Conservation (phyloP, 2,113 vertebrate species). For the Hippoglossus stenolepis region DNA sequence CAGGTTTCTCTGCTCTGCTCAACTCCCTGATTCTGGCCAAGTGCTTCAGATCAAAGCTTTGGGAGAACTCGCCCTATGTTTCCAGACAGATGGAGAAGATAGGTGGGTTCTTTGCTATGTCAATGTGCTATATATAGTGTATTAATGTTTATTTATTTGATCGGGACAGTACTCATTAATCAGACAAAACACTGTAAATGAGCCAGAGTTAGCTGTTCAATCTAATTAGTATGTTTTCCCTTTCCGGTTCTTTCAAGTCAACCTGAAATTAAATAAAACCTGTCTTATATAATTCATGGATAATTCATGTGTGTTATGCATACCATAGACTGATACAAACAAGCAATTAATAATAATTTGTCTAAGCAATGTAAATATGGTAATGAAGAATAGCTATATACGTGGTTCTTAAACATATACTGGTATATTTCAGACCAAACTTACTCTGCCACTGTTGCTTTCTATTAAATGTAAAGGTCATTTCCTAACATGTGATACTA, state of each 20-base stretch:
- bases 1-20: constrained; percentile 85
- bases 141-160: neutral
- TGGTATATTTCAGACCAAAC: neutral
- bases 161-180: neutral
- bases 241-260: neutral
- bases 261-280: neutral
- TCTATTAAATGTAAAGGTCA: neutral
- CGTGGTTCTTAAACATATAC: neutral
- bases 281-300: too few species aligned
- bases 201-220: neutral
- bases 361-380: neutral
- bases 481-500: neutral
- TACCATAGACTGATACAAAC: too few species aligned
- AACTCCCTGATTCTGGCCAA: constrained; percentile 92
- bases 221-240: neutral
- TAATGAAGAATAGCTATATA: too few species aligned
- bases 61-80: constrained; percentile 94
- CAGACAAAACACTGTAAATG: neutral
- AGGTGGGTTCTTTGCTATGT: constrained; percentile 79
- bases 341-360: neutral
- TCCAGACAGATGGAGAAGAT: constrained; percentile 98
- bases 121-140: neutral
- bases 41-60: constrained; percentile 94
- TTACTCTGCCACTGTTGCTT: neutral
- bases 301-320: too few species aligned